A percentile compares a stretch with the other conserved stretches of the same genome.
These are phyloP conservation scores for Liopterus haemorrhoidalis DNA, from an alignment of 2,888 invertebrate genomes.

Conservation along the genomic window DNA sequence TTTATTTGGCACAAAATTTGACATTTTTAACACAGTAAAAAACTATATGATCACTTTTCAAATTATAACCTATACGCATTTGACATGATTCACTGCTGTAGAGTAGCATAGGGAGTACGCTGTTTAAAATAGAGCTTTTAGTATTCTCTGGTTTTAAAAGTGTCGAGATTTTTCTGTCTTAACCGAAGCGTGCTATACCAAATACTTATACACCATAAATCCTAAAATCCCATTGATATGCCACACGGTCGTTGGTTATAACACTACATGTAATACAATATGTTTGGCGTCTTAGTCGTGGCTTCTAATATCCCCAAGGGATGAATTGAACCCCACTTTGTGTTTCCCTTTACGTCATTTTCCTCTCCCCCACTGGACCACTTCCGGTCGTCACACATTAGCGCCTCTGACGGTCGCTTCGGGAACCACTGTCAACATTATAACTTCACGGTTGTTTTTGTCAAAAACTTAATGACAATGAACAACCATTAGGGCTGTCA, in stretches of 20 bases:
- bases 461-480: background rate
- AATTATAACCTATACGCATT: too few species aligned
- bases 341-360: conserved; percentile 8
- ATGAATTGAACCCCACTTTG: conserved; percentile 18
- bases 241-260: conserved; percentile 33
- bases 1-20: too few species aligned
- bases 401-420: conserved; percentile 41
- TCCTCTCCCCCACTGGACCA: conserved; percentile 24
- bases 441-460: conserved; percentile 26
- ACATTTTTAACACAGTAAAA: too few species aligned
- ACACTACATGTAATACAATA: conserved; percentile 38
- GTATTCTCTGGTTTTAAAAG: too few species aligned
- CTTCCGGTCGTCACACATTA: conserved; percentile 38
- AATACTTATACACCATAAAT: too few species aligned
- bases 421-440: conserved; percentile 40
- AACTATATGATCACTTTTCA: too few species aligned
- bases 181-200: too few species aligned
- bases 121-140: too few species aligned
- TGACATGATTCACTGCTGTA: too few species aligned
- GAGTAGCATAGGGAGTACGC: too few species aligned
- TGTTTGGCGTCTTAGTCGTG: conserved; percentile 40
- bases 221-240: too few species aligned
- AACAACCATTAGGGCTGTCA: background rate
- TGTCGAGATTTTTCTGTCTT: too few species aligned
- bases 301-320: conserved; percentile 26